Percentiles rank a stretch among this genome's conserved stretches.
phyloP scores from a whole-genome alignment of 2,888 invertebrate species.

The Physocephala rufipes region DNA sequence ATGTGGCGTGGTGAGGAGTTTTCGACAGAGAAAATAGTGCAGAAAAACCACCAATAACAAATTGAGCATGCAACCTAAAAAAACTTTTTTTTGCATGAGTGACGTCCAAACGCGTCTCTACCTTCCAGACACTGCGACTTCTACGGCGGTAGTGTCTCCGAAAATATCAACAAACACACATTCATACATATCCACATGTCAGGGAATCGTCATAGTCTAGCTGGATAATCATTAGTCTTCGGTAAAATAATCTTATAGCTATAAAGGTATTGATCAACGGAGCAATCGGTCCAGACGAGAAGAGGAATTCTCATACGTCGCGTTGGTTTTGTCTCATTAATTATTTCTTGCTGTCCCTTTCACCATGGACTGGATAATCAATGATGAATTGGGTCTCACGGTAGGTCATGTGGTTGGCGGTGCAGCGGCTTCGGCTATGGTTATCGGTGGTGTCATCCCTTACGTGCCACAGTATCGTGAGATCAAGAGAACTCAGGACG shows the following conservation, averaged over 20 bases:
- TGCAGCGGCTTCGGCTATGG: conserved; percentile 88
- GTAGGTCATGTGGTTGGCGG: conserved; percentile 81
- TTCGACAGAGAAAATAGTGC: too few relatives aligned
- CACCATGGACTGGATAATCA: conserved; percentile 80
- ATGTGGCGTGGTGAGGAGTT: too few relatives aligned
- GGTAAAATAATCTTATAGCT: background rate
- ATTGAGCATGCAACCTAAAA: conserved; percentile 18
- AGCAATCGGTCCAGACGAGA: background rate
- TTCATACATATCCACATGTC: conserved; percentile 23
- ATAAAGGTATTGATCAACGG: too few relatives aligned
- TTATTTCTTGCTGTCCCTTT: background rate
- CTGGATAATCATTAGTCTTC: background rate
- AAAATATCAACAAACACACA: conserved; percentile 2
- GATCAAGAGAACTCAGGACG: conserved; percentile 88
- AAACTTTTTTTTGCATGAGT: background rate
- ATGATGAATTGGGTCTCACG: conserved; percentile 77
- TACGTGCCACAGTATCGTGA: conserved; percentile 96
- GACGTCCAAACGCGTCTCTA: conserved; percentile 3
- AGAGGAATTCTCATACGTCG: background rate
- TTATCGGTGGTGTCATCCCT: conserved; percentile 93
- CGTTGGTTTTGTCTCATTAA: too few relatives aligned
- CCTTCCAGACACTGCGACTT: background rate
- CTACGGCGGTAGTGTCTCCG: background rate
- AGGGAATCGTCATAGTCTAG: conserved; percentile 13
- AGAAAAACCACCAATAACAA: background rate